Evolutionary conservation across 2,797 vertebrate genomes (phyloP).

Genomic region (Eulemur rubriventer): DNA sequence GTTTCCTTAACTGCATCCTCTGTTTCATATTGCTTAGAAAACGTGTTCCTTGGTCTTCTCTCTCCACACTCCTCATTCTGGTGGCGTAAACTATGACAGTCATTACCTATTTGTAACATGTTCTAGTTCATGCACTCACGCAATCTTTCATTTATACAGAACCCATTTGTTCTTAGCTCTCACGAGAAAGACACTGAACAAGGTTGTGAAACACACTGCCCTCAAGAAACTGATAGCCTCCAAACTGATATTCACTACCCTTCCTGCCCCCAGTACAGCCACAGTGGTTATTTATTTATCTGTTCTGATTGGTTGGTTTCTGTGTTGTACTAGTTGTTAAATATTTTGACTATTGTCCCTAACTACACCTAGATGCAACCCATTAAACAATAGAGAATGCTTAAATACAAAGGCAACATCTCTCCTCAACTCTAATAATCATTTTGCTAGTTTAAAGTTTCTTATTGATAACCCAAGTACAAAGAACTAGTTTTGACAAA

Average conservation of each 20-base stretch:
- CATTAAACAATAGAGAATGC: not conserved
- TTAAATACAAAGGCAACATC: not conserved
- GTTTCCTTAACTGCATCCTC: not conserved
- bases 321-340: not conserved
- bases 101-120: not conserved
- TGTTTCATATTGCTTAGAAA: not conserved
- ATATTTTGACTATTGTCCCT: not conserved
- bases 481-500: not conserved
- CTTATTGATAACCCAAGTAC: not conserved
- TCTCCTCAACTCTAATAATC: not conserved
- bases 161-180: not conserved
- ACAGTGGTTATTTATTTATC: not conserved
- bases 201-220: not conserved
- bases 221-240: not conserved
- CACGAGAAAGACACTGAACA: not conserved
- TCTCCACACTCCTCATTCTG: not conserved
- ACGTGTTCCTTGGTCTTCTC: not conserved
- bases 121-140: not conserved
- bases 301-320: not conserved
- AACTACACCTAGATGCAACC: not conserved
- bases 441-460: not conserved
- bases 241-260: not conserved
- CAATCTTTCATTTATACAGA: not conserved
- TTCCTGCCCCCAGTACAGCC: fast-evolving
- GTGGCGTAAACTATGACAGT: not conserved